A percentile compares a stretch with the other conserved stretches of the same genome.
These are phyloP conservation scores for Ectemnius cavifrons DNA, from an alignment of 2,888 invertebrate species.

Conservation along the genomic window DNA sequence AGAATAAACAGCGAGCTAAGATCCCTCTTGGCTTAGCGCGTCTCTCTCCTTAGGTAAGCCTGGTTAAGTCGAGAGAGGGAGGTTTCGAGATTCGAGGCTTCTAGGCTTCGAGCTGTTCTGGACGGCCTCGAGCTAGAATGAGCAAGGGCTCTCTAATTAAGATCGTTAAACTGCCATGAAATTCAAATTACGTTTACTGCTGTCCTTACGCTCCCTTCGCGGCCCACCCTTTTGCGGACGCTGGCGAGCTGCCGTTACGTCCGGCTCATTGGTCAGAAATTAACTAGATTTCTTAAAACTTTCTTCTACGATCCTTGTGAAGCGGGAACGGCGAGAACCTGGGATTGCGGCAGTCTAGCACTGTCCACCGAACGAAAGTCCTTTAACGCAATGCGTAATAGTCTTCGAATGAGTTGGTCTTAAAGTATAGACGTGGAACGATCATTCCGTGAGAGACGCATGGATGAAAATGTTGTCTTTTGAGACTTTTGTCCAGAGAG, in stretches of 20 bases:
- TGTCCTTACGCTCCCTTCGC: slow-evolving; percentile 62
- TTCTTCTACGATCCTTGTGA: slow-evolving; percentile 10
- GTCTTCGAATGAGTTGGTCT: no score
- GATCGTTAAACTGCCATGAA: slow-evolving; percentile 77
- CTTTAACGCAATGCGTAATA: neutral
- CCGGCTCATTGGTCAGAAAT: slow-evolving; percentile 44
- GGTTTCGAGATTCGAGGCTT: slow-evolving; percentile 60
- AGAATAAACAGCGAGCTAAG: slow-evolving; percentile 73
- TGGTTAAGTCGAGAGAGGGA: slow-evolving; percentile 61
- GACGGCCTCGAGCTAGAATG: slow-evolving; percentile 61
- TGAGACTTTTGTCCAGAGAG: neutral
- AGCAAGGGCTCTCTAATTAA: slow-evolving; percentile 75
- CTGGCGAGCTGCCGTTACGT: slow-evolving; percentile 38
- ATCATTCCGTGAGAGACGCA: neutral
- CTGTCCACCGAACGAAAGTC: neutral
- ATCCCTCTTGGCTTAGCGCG: slow-evolving; percentile 67
- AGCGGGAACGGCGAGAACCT: no score
- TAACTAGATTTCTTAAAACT: slow-evolving; percentile 40
- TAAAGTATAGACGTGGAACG: neutral
- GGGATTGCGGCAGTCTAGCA: neutral
- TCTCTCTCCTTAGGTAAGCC: slow-evolving; percentile 68
- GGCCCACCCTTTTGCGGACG: slow-evolving; percentile 59
- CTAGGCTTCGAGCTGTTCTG: slow-evolving; percentile 62
- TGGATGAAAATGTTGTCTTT: neutral
- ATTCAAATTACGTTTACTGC: slow-evolving; percentile 75